Evolutionary conservation across 2,113 vertebrate genomes (phyloP).

Genomic region (Sapajus apella): DNA sequence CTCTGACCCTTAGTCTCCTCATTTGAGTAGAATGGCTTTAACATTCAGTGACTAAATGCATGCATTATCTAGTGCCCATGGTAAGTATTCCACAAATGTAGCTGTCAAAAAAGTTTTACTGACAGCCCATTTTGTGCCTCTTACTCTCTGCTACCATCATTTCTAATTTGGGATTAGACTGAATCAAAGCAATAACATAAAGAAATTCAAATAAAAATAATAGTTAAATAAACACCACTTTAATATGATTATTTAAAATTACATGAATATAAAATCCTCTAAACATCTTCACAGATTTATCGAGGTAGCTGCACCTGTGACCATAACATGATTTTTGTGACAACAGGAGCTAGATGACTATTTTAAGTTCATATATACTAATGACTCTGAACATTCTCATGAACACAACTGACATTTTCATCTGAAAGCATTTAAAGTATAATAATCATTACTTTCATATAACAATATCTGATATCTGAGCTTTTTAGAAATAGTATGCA

Average conservation of each 20-base stretch:
- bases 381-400: background rate
- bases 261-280: background rate
- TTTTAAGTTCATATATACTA: slow-evolving; percentile 60
- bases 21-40: background rate
- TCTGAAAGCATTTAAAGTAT: slow-evolving; percentile 18
- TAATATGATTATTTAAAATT: background rate
- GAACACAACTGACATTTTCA: slow-evolving; percentile 14
- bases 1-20: background rate
- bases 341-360: background rate
- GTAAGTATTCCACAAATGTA: background rate
- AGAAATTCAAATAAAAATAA: background rate
- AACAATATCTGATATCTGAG: slow-evolving; percentile 25
- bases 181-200: background rate
- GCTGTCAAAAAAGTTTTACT: background rate
- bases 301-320: background rate
- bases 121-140: background rate
- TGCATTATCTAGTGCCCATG: fast-evolving
- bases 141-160: background rate
- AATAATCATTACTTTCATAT: background rate
- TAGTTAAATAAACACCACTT: background rate
- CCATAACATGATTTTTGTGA: slow-evolving; percentile 32
- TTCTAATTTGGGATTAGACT: background rate
- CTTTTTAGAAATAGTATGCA: background rate
- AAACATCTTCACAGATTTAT: background rate
- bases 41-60: background rate